These are phyloP conservation scores for Habrosyne pyritoides DNA, from an alignment of 2,888 invertebrate species.

Conservation along the genomic window DNA sequence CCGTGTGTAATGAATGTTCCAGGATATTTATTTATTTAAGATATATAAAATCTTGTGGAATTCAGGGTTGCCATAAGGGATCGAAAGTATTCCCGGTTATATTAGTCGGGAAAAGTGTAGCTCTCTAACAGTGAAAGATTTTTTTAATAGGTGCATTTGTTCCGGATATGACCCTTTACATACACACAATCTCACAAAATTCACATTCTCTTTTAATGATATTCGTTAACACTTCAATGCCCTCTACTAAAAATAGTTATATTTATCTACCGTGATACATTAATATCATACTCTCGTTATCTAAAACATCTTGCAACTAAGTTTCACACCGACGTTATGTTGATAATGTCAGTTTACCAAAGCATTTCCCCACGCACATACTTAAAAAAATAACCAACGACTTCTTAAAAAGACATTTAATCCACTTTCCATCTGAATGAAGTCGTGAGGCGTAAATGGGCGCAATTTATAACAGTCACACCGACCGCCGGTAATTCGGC, in stretches of 20 bases:
- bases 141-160: too few relatives aligned
- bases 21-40: too few relatives aligned
- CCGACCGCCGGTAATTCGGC: constrained; percentile 48
- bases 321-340: constrained; percentile 3
- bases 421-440: constrained; percentile 24
- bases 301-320: not conserved
- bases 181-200: too few relatives aligned
- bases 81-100: too few relatives aligned
- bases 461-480: constrained; percentile 63
- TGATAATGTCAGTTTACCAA: not conserved
- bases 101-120: too few relatives aligned
- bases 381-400: constrained; percentile 14
- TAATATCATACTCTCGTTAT: not conserved
- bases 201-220: too few relatives aligned
- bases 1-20: too few relatives aligned
- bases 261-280: not conserved
- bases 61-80: too few relatives aligned
- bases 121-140: too few relatives aligned
- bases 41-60: too few relatives aligned
- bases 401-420: constrained; percentile 34
- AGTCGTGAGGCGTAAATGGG: constrained; percentile 70
- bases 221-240: too few relatives aligned
- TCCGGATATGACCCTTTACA: too few relatives aligned
- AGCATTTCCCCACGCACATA: constrained; percentile 8
- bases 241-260: not conserved